These are phyloP conservation scores for Corella eumyota DNA, from an alignment of 23 tunicate species.

Conservation along the genomic window DNA sequence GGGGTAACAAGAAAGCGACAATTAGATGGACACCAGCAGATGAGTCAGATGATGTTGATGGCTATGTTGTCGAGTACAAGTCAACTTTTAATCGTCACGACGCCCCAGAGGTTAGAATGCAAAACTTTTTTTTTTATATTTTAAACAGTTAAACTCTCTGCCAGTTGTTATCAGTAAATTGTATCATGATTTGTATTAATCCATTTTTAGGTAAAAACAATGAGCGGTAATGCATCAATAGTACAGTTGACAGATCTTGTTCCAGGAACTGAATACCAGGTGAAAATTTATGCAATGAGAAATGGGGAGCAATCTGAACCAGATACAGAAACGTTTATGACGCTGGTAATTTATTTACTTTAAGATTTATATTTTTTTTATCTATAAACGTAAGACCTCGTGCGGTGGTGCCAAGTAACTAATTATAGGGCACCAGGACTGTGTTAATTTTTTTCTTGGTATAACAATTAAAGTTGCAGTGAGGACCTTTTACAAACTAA, in stretches of 20 bases:
- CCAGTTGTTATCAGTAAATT: too few relatives aligned
- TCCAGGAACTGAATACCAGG: slow-evolving; percentile 66
- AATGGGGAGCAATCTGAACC: slow-evolving; percentile 31
- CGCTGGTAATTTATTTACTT: slow-evolving; percentile 11
- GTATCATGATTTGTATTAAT: background rate
- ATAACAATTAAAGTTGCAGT: background rate
- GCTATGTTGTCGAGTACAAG: slow-evolving; percentile 25
- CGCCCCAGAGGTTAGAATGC: slow-evolving; percentile 1
- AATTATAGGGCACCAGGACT: too few relatives aligned
- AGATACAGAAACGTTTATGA: slow-evolving; percentile 35
- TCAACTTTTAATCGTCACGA: slow-evolving; percentile 37
- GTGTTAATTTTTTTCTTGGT: too few relatives aligned
- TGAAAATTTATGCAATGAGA: slow-evolving; percentile 13
- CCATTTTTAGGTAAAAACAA: background rate
- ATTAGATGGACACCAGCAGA: slow-evolving; percentile 19
- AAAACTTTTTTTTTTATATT: background rate
- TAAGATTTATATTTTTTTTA: too few relatives aligned
- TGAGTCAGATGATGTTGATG: slow-evolving; percentile 9
- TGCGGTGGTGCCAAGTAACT: too few relatives aligned
- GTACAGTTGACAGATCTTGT: slow-evolving; percentile 27
- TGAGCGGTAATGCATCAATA: background rate
- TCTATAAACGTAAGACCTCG: too few relatives aligned
- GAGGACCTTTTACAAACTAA: background rate
- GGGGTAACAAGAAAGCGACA: slow-evolving; percentile 24
- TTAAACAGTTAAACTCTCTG: too few relatives aligned